Base-by-base conservation (phyloP, 37 sponge, comb jelly and placozoan genomes). In the Beroe ovata region DNA sequence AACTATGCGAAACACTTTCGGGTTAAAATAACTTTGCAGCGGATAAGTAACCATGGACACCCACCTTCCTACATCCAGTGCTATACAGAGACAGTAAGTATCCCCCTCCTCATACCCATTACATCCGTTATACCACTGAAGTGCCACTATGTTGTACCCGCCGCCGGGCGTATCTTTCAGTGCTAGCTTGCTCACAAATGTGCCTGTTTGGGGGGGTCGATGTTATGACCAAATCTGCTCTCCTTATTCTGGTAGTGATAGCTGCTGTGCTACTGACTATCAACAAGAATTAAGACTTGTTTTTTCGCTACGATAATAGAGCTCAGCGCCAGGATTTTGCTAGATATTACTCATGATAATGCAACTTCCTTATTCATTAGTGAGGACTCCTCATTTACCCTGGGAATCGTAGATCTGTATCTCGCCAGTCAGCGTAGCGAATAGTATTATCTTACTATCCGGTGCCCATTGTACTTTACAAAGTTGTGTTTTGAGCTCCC, bases 401-500 rank as follows among this genome's bases (percentile, higher is more conserved):
- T 92, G 92, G 84, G 71, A 90, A 64, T 94, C 92, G 89, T 93
- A 93, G 30, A 95, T 94, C 88, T 89, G 92, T 0, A 95, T 89
- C 71, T 95, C 96, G 60, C 93, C 93, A 26, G 88, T 94, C 36
- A 90, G 88, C 61, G 91, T 95, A 8, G 94, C 97, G 89, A 96
- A 96, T 11, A 96, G 93, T 29, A 96, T 91, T 20, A 89, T 88
- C 88, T 94, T 92, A 35, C 93, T 88, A 64, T 96, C 94, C 14
- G 97, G 97, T 22, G 97, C 95, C 97, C 97, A 96, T 88, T 92
- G 72, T 39, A 92, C 60, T 3, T 38, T 81, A 89, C 88, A 77
- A 28, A 60, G 23, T 16, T 59, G 71, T 29, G 47, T 47, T 77
- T 94, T 95, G 38, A 96, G 71, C 47, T 96, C 97, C 90, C 95